A percentile compares a stretch with the other conserved stretches of the same genome.
phyloP scores from a whole-genome alignment of 2,888 invertebrate species.

The Lithophane ornitopus region DNA sequence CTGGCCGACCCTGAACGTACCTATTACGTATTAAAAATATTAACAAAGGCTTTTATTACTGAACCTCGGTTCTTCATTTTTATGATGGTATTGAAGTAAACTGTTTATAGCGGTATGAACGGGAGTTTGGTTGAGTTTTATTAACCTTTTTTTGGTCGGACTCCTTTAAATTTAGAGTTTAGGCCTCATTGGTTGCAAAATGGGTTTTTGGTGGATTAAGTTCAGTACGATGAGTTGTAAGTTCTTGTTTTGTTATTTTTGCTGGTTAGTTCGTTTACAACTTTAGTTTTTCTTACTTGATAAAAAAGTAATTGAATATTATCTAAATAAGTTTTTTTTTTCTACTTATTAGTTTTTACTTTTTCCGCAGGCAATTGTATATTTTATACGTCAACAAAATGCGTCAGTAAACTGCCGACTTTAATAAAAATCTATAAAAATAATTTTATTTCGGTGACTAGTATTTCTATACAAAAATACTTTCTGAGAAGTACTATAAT shows the following conservation, averaged over 20 bases:
- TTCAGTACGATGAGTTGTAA: conserved; percentile 27
- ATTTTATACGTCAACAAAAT: not conserved
- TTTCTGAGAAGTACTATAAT: not conserved
- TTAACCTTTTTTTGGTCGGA: conserved; percentile 63
- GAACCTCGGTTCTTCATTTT: conserved; percentile 66
- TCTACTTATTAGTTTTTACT: no score
- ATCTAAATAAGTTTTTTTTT: not conserved
- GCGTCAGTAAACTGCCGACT: not conserved
- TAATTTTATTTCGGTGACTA: not conserved
- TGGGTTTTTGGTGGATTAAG: conserved; percentile 52
- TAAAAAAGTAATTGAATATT: not conserved
- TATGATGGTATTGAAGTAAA: conserved; percentile 67
- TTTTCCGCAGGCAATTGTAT: not conserved
- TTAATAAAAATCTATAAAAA: not conserved
- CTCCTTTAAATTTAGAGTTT: conserved; percentile 60
- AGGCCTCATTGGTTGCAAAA: conserved; percentile 63
- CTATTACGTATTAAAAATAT: conserved; percentile 66
- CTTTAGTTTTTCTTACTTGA: not conserved
- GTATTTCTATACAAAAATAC: not conserved
- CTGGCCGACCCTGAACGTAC: conserved; percentile 51
- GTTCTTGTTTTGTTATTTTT: conserved; percentile 12
- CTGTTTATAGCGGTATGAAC: conserved; percentile 67
- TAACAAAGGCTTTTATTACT: conserved; percentile 66
- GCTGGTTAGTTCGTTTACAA: not conserved
- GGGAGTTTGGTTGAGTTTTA: conserved; percentile 64